A percentile compares a stretch with the other conserved stretches of the same genome.
phyloP scores from a whole-genome alignment of 2,797 vertebrate species.

The Enoplosus armatus region DNA sequence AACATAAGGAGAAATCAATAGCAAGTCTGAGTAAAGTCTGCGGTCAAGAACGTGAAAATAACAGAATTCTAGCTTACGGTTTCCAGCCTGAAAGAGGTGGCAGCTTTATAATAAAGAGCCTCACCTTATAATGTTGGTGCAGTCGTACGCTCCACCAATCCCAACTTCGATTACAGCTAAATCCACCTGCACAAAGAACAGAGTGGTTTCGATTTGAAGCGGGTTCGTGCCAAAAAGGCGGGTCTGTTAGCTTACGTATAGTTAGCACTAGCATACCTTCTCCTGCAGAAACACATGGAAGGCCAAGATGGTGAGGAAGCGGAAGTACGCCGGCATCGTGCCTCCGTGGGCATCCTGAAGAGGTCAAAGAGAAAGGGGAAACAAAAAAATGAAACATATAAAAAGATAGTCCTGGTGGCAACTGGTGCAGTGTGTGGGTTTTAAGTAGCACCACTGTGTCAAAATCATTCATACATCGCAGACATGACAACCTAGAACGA shows the following conservation, averaged over 20 bases:
- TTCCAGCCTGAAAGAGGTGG: neutral
- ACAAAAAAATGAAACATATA: too few relatives aligned
- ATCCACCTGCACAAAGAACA: slow-evolving; percentile 87
- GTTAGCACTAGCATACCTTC: slow-evolving; percentile 90
- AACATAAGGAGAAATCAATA: neutral
- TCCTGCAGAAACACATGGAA: slow-evolving; percentile 97
- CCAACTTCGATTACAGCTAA: slow-evolving; percentile 95
- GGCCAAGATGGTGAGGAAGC: slow-evolving; percentile 97
- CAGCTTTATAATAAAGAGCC: neutral
- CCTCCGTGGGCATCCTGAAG: slow-evolving; percentile 80
- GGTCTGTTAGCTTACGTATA: too few relatives aligned
- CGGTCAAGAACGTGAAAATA: neutral
- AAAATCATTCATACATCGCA: too few relatives aligned
- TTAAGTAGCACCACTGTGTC: too few relatives aligned
- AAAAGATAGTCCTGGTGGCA: too few relatives aligned
- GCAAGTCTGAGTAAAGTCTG: neutral
- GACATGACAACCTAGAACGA: too few relatives aligned
- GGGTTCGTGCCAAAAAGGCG: too few relatives aligned
- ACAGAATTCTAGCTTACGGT: too few relatives aligned
- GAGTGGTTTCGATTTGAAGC: neutral
- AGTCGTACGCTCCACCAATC: slow-evolving; percentile 95
- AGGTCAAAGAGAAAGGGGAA: neutral
- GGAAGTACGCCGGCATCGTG: slow-evolving; percentile 94
- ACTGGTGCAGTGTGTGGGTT: too few relatives aligned
- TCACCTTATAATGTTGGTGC: slow-evolving; percentile 96